Percentiles rank a stretch among this genome's conserved stretches.
These are phyloP conservation scores for Sandelia bainsii DNA, from an alignment of 2,797 vertebrate species.

Conservation along the genomic window DNA sequence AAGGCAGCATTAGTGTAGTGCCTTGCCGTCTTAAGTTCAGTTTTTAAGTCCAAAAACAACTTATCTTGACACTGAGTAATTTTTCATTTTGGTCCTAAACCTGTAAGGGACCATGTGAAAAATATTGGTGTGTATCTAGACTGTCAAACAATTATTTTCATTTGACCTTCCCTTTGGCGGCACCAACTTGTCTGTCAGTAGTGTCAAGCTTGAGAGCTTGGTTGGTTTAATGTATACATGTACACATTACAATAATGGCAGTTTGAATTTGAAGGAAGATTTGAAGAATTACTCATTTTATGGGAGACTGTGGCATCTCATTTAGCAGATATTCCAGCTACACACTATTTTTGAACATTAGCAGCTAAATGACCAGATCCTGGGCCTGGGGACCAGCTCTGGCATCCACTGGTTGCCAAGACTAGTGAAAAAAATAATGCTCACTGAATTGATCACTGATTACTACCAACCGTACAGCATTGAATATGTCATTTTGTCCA, in stretches of 20 bases:
- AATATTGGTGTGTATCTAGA: neutral
- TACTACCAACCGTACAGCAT: too few species aligned
- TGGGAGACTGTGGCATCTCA: constrained; percentile 1
- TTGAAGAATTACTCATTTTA: too few species aligned
- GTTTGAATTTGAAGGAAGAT: too few species aligned
- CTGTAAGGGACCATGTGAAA: constrained; percentile 9
- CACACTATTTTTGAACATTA: neutral
- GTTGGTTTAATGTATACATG: too few species aligned
- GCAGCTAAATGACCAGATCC: constrained; percentile 1
- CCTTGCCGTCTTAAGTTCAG: too few species aligned
- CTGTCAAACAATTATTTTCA: neutral
- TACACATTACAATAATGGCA: too few species aligned
- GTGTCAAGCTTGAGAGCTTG: neutral
- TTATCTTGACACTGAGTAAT: constrained; percentile 15
- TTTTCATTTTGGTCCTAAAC: constrained; percentile 32
- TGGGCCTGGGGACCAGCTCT: neutral
- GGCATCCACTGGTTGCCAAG: neutral
- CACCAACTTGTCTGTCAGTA: too few species aligned
- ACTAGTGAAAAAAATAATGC: too few species aligned
- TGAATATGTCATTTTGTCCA: too few species aligned
- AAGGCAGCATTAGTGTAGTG: constrained; percentile 13
- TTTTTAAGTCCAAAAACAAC: constrained; percentile 18
- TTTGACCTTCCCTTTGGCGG: too few species aligned
- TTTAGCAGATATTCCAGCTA: neutral
- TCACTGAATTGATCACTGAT: too few species aligned